Conservation (phyloP, 2,797 vertebrate species). For the Erpetoichthys calabaricus region DNA sequence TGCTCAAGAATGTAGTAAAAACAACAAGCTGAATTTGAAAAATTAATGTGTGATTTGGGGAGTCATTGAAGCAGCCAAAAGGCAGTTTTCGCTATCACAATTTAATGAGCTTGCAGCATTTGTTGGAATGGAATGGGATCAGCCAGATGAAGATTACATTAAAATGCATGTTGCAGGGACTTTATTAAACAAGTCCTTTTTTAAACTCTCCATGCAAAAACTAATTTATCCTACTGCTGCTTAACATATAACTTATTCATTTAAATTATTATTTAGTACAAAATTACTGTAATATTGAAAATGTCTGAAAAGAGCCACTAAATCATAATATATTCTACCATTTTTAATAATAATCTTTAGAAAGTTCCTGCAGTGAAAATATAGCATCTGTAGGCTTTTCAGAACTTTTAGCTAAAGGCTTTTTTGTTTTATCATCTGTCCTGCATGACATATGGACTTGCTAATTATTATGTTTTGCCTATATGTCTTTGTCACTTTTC, state of each 20-base stretch:
- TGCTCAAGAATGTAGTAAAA: constrained; percentile 76
- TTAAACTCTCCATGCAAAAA: constrained; percentile 62
- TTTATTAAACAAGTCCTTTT: constrained; percentile 66
- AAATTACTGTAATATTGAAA: background rate
- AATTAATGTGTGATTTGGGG: constrained; percentile 77
- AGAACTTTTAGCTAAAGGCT: no score
- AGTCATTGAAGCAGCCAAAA: constrained; percentile 65
- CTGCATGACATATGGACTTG: no score
- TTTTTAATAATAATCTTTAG: no score
- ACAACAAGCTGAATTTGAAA: constrained; percentile 76
- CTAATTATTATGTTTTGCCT: no score
- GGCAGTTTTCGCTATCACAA: constrained; percentile 74
- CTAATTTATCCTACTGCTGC: constrained; percentile 39
- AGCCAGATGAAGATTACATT: constrained; percentile 75
- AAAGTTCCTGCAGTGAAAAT: no score
- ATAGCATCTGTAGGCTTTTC: no score
- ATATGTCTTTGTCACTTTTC: no score
- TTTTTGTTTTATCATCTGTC: no score
- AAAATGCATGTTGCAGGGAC: constrained; percentile 71
- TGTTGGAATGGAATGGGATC: constrained; percentile 74
- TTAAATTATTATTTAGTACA: background rate
- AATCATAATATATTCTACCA: no score
- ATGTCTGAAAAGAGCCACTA: no score
- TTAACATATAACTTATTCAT: constrained; percentile 1
- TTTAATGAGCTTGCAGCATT: constrained; percentile 76